A percentile compares a stretch with the other conserved stretches of the same genome.
These are phyloP conservation scores for Nudaria mundana DNA, from an alignment of 2,888 invertebrate genomes.

Conservation along the genomic window DNA sequence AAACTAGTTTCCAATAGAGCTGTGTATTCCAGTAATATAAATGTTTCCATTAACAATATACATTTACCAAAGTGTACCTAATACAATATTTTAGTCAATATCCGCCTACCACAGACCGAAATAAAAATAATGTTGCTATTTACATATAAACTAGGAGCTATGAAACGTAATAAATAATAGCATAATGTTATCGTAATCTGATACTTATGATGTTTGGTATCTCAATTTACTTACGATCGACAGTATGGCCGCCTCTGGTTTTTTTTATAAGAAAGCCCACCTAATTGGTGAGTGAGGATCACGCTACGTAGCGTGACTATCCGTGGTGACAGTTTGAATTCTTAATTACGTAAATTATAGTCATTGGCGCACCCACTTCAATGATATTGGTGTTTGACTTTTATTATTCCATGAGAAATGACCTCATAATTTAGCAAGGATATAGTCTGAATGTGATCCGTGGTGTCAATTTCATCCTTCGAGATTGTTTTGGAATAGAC, in stretches of 20 bases:
- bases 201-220: slow-evolving; percentile 27
- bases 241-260: slow-evolving; percentile 16
- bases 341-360: slow-evolving; percentile 58
- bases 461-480: too few relatives aligned
- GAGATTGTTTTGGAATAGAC: too few relatives aligned
- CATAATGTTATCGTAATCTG: slow-evolving; percentile 20
- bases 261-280: slow-evolving; percentile 45
- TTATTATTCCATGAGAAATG: slow-evolving; percentile 23
- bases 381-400: slow-evolving; percentile 32
- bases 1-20: too few relatives aligned
- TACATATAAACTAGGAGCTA: slow-evolving; percentile 18
- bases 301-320: slow-evolving; percentile 57
- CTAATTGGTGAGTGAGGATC: slow-evolving; percentile 53
- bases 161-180: slow-evolving; percentile 18
- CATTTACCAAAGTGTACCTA: too few relatives aligned
- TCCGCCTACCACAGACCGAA: not conserved
- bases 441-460: too few relatives aligned
- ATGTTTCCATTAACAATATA: too few relatives aligned
- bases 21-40: too few relatives aligned
- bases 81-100: not conserved
- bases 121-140: slow-evolving; percentile 15
- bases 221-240: slow-evolving; percentile 25
- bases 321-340: slow-evolving; percentile 57
- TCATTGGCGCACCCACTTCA: slow-evolving; percentile 39
- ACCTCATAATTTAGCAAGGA: slow-evolving; percentile 11